A percentile compares a stretch with the other conserved stretches of the same genome.
Evolutionary conservation across 1,140 invertebrate species (phyloP).

Genomic region (Sminthurides bifidus): DNA sequence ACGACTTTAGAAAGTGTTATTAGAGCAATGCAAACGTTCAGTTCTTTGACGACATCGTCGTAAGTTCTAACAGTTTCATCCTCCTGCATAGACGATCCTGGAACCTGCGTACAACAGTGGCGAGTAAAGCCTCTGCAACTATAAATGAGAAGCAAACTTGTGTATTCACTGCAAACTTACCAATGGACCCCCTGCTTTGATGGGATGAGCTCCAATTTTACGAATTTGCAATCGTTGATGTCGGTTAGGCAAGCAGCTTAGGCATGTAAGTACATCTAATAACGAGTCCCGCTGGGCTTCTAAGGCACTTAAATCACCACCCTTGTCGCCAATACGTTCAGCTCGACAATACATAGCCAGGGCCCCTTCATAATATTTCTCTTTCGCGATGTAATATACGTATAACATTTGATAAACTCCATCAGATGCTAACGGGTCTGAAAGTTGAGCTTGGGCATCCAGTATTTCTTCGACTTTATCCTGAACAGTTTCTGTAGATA

Average conservation of each 20-base stretch:
- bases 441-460: constrained; percentile 21
- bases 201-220: neutral
- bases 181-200: neutral
- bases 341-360: constrained; percentile 19
- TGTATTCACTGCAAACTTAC: neutral
- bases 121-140: constrained; percentile 1
- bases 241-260: neutral
- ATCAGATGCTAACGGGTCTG: constrained; percentile 21
- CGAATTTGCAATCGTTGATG: constrained; percentile 3
- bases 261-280: constrained; percentile 26
- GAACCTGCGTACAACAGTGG: neutral
- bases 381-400: constrained; percentile 19
- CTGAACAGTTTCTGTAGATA: constrained; percentile 8
- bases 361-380: constrained; percentile 28
- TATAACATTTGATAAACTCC: constrained; percentile 29
- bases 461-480: constrained; percentile 26
- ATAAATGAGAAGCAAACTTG: neutral
- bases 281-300: constrained; percentile 21
- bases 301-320: constrained; percentile 16
- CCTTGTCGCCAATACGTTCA: constrained; percentile 23
- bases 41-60: constrained; percentile 12
- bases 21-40: constrained; percentile 12
- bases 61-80: constrained; percentile 14
- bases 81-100: neutral
- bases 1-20: constrained; percentile 5